Percentiles rank a stretch among this genome's conserved stretches.
These are phyloP conservation scores for Osedax frankpressi DNA, from an alignment of 2,888 invertebrate genomes.

Conservation along the genomic window DNA sequence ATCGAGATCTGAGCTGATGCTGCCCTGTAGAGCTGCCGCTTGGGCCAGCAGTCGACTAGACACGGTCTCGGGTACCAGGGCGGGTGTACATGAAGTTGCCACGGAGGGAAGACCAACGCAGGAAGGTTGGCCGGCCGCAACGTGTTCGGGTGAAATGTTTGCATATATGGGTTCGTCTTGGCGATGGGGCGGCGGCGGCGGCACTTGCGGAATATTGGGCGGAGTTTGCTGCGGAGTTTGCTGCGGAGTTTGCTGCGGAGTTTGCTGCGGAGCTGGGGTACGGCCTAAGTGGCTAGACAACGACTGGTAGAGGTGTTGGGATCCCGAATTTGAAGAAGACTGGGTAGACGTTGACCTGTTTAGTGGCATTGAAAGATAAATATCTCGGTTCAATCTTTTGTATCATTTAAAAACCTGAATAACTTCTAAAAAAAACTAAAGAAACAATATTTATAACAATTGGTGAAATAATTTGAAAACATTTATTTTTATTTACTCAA, in stretches of 20 bases:
- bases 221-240: conserved; percentile 21
- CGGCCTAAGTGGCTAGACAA: conserved; percentile 31
- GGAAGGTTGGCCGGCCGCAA: neutral
- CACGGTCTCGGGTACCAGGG: neutral
- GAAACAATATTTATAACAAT: too few relatives aligned
- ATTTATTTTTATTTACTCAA: too few relatives aligned
- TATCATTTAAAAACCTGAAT: too few relatives aligned
- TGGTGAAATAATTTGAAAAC: too few relatives aligned
- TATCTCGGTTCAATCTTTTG: too few relatives aligned
- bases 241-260: neutral
- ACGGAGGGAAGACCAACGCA: neutral
- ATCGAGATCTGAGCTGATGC: neutral
- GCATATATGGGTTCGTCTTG: conserved; percentile 1
- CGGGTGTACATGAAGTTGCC: neutral
- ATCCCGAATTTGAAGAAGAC: neutral
- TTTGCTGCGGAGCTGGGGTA: neutral
- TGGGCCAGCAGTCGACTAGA: conserved; percentile 9
- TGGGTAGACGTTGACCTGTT: neutral
- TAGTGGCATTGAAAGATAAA: too few relatives aligned
- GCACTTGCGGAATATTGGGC: neutral
- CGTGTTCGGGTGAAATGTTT: neutral
- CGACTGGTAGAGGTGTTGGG: conserved; percentile 31
- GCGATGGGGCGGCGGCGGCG: conserved; percentile 25
- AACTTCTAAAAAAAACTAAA: too few relatives aligned
- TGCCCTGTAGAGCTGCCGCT: neutral